A percentile compares a stretch with the other conserved stretches of the same genome.
phyloP scores from a whole-genome alignment of 2,888 invertebrate genomes.

The Pollenia angustigena region DNA sequence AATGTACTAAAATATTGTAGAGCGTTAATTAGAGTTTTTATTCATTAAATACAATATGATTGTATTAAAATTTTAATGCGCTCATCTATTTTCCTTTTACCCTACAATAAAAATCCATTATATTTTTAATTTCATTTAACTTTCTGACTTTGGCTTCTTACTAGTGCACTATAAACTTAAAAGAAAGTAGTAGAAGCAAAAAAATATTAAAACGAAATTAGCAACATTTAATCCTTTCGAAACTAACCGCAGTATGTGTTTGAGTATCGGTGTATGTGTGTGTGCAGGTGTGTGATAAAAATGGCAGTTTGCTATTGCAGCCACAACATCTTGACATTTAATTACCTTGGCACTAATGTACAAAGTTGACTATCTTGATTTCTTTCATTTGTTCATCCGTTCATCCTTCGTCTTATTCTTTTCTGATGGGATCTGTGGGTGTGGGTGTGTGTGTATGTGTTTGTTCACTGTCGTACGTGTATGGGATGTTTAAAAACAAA shows the following conservation, averaged over 20 bases:
- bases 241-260: neutral
- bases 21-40: slow-evolving; percentile 21
- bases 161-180: neutral
- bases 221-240: slow-evolving; percentile 66
- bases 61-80: slow-evolving; percentile 37
- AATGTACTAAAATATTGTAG: neutral
- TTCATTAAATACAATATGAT: slow-evolving; percentile 20
- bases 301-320: slow-evolving; percentile 40
- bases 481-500: neutral
- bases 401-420: slow-evolving; percentile 8
- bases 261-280: too few relatives aligned
- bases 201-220: slow-evolving; percentile 62
- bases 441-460: too few relatives aligned
- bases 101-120: slow-evolving; percentile 41
- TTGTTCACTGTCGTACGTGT: slow-evolving; percentile 19
- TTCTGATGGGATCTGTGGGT: slow-evolving; percentile 22
- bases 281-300: slow-evolving; percentile 5
- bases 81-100: slow-evolving; percentile 35
- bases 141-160: slow-evolving; percentile 46
- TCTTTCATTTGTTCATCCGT: slow-evolving; percentile 45
- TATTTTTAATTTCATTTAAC: slow-evolving; percentile 60
- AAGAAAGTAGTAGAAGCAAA: neutral
- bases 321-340: slow-evolving; percentile 75
- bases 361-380: slow-evolving; percentile 65
- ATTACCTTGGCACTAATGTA: slow-evolving; percentile 71